These are phyloP conservation scores for Reticulitermes speratus DNA, from an alignment of 1,140 invertebrate genomes.

Conservation along the genomic window DNA sequence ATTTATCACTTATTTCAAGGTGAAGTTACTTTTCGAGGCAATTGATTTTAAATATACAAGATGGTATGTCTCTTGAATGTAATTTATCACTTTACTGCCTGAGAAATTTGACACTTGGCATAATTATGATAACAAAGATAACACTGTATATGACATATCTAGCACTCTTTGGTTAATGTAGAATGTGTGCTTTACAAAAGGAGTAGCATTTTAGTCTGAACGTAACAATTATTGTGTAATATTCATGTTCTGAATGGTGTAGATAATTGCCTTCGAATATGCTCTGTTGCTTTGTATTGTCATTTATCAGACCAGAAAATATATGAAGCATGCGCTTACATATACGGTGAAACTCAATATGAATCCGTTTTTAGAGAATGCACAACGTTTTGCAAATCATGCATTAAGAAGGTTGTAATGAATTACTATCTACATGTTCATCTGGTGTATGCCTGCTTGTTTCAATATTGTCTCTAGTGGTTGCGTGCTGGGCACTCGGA, in stretches of 20 bases:
- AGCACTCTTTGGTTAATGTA: background rate
- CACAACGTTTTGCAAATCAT: background rate
- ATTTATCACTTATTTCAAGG: background rate
- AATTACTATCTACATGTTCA: background rate
- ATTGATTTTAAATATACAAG: background rate
- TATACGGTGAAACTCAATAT: background rate
- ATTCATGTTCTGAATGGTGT: background rate
- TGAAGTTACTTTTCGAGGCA: background rate
- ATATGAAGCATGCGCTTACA: background rate
- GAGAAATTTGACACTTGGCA: background rate
- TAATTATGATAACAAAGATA: background rate
- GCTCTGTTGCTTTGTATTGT: background rate
- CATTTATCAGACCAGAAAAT: background rate
- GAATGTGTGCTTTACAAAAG: background rate
- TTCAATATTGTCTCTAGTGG: background rate
- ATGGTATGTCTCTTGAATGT: background rate
- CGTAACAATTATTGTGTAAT: background rate
- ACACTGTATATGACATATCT: background rate
- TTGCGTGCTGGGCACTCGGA: background rate
- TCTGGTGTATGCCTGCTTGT: background rate
- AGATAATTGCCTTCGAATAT: background rate
- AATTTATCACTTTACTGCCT: background rate
- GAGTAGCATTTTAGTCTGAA: background rate
- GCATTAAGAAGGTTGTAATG: background rate
- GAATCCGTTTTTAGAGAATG: background rate